These are phyloP conservation scores for Drosophila nebulosa DNA, from an alignment of 1,140 invertebrate genomes.

Conservation along the genomic window DNA sequence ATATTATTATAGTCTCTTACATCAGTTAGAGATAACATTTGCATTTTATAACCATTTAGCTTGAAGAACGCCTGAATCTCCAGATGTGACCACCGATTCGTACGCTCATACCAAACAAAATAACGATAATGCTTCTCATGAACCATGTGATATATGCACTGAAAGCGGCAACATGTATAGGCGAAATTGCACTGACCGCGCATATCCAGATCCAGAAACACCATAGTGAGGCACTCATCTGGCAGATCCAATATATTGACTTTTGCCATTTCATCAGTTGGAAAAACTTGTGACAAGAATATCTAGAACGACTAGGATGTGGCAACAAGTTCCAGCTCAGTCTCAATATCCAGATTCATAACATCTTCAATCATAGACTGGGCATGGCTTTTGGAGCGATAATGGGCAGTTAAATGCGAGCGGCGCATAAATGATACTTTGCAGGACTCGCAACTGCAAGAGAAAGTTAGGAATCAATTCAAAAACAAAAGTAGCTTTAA, in stretches of 20 bases:
- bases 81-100: neutral
- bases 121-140: neutral
- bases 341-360: conserved; percentile 14
- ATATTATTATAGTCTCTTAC: neutral
- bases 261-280: neutral
- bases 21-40: neutral
- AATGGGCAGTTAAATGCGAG: conserved; percentile 44
- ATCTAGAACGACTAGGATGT: neutral
- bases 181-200: conserved; percentile 13
- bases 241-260: conserved; percentile 13
- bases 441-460: conserved; percentile 49
- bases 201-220: conserved; percentile 1
- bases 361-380: conserved; percentile 21
- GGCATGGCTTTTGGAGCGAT: conserved; percentile 51
- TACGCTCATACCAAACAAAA: neutral
- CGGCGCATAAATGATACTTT: conserved; percentile 60
- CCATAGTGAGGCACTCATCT: conserved; percentile 5
- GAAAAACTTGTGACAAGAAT: neutral
- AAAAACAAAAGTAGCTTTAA: no score
- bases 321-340: conserved; percentile 17
- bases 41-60: conserved; percentile 21
- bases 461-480: neutral
- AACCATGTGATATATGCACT: neutral
- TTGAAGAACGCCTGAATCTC: conserved; percentile 15
- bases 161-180: conserved; percentile 11